Conservation (phyloP, 2,888 invertebrate genomes). For the Spilosoma lubricipeda region DNA sequence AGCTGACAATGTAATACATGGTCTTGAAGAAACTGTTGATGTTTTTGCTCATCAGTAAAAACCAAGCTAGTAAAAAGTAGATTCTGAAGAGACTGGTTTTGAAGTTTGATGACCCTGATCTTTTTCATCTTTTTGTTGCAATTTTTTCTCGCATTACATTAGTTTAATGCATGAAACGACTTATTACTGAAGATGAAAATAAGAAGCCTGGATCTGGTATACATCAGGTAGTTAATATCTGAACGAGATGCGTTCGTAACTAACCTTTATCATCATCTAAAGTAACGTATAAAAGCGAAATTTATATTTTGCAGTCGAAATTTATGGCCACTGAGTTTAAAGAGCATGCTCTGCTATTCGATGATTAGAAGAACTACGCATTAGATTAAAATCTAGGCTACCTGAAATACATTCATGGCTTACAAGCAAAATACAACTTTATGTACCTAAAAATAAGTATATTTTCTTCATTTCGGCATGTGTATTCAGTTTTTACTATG, state of each 20-base stretch:
- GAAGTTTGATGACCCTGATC: conserved; percentile 9
- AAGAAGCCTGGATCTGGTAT: not conserved
- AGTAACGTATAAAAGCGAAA: not conserved
- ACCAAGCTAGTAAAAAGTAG: not conserved
- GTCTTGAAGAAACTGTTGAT: not conserved
- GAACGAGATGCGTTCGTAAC: not conserved
- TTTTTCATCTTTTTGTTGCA: not conserved
- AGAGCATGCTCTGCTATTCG: not conserved
- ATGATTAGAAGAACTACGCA: not conserved
- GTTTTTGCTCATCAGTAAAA: conserved; percentile 5
- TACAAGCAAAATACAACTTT: not conserved
- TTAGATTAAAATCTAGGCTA: not conserved
- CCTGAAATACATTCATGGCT: not conserved
- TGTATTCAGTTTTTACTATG: no score
- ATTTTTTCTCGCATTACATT: not conserved
- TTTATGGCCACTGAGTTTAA: not conserved
- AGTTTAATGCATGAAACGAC: not conserved
- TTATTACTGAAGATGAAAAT: no score
- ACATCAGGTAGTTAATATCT: not conserved
- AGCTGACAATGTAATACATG: not conserved
- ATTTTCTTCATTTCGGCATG: not conserved
- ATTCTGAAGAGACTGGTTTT: not conserved
- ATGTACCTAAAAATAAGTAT: not conserved
- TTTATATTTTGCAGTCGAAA: not conserved
- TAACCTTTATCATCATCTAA: not conserved